Percentiles rank a stretch among this genome's conserved stretches.
Conservation (phyloP, 2,113 vertebrate genomes). For the Oncorhynchus kisutch region DNA sequence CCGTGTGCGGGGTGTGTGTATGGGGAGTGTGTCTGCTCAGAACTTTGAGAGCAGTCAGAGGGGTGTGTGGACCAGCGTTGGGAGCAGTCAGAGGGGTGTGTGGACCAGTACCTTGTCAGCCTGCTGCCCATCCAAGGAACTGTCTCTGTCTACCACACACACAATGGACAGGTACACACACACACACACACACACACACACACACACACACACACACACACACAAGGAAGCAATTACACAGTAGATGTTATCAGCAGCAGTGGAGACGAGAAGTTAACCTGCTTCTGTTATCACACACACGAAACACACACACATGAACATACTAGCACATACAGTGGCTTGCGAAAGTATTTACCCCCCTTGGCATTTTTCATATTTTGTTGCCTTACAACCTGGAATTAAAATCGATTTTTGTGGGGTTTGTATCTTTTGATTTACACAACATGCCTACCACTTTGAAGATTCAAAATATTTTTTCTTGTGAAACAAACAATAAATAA, state of each 20-base stretch:
- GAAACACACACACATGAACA: neutral
- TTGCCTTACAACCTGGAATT: too few species aligned
- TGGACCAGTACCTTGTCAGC: constrained; percentile 76
- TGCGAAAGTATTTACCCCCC: too few species aligned
- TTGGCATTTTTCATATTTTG: too few species aligned
- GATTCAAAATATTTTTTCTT: too few species aligned
- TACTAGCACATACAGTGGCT: constrained; percentile 2
- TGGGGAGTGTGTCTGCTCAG: constrained; percentile 68
- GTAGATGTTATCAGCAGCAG: constrained; percentile 61
- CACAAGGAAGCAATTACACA: neutral
- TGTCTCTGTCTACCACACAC: constrained; percentile 75
- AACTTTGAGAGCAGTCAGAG: constrained; percentile 74
- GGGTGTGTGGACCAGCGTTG: constrained; percentile 78
- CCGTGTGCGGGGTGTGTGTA: constrained; percentile 64
- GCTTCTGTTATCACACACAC: constrained; percentile 36
- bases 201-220: too few species aligned
- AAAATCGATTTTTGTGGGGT: too few species aligned
- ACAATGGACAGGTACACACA: constrained; percentile 66
- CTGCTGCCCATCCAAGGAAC: constrained; percentile 74
- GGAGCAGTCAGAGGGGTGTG: constrained; percentile 66
- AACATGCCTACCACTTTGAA: too few species aligned
- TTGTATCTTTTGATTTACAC: too few species aligned
- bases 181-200: too few species aligned
- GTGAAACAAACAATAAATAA: too few species aligned
- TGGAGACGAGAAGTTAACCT: constrained; percentile 51